A percentile compares a stretch with the other conserved stretches of the same genome.
Evolutionary conservation across 2,888 invertebrate species (phyloP).

Genomic region (Macrophya alboannulata): DNA sequence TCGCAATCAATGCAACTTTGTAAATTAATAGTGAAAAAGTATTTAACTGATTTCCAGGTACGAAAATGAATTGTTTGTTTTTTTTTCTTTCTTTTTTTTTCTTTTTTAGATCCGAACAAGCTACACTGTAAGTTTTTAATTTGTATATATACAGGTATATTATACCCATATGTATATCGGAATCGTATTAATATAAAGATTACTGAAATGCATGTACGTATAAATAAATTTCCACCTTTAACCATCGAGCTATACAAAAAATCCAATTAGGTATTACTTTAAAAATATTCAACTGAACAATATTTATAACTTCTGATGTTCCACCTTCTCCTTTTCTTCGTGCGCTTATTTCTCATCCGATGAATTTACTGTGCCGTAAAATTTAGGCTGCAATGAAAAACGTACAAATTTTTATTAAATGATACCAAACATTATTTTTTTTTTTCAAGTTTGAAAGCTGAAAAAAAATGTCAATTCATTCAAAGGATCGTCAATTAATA

Average conservation of each 20-base stretch:
- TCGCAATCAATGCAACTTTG: background rate
- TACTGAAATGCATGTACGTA: slow-evolving; percentile 42
- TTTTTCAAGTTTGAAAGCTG: background rate
- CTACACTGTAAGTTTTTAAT: background rate
- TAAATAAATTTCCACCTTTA: slow-evolving; percentile 55
- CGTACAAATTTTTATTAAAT: slow-evolving; percentile 49
- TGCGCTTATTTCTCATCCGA: slow-evolving; percentile 68
- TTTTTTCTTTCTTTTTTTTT: background rate
- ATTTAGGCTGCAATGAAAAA: slow-evolving; percentile 75
- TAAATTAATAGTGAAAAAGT: background rate
- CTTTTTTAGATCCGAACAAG: background rate
- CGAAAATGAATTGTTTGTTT: background rate
- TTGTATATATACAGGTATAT: background rate
- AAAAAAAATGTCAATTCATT: background rate
- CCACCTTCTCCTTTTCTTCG: background rate
- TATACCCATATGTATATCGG: background rate
- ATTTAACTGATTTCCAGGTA: background rate
- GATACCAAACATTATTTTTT: background rate
- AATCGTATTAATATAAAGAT: slow-evolving; percentile 16
- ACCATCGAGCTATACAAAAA: slow-evolving; percentile 56
- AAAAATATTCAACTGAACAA: slow-evolving; percentile 55
- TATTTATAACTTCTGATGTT: slow-evolving; percentile 56
- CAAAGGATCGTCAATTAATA: background rate
- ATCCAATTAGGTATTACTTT: slow-evolving; percentile 45
- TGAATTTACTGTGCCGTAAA: slow-evolving; percentile 74